Evolutionary conservation across 2,113 vertebrate species (phyloP).

Genomic region (Cichladusa arquata): DNA sequence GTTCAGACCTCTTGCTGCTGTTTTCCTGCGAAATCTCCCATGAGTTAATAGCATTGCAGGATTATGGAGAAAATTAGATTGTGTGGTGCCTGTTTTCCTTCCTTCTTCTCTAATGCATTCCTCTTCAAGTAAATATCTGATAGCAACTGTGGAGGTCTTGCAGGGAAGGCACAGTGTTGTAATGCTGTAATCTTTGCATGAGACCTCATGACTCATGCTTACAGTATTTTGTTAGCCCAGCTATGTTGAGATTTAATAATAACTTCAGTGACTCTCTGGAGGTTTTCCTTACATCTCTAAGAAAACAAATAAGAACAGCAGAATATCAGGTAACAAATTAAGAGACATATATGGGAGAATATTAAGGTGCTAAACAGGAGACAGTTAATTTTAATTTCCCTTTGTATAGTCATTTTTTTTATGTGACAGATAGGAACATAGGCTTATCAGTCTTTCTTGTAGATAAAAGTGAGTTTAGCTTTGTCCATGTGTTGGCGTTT

Average conservation of each 20-base stretch:
- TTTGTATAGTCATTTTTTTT: not conserved
- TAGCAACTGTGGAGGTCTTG: not conserved
- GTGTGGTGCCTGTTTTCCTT: not conserved
- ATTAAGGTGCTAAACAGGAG: not conserved
- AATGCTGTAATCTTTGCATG: not conserved
- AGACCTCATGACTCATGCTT: slow-evolving; percentile 13
- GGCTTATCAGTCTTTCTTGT: not conserved
- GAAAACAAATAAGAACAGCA: not conserved
- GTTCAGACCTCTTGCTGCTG: not conserved
- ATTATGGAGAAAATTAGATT: not conserved
- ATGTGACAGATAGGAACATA: not conserved
- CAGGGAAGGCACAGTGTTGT: not conserved
- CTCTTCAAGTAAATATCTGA: not conserved
- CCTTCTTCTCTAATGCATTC: not conserved
- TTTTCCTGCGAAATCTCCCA: not conserved
- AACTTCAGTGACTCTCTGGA: not conserved
- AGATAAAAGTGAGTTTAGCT: not conserved
- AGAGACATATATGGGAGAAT: not conserved
- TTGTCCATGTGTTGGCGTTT: rapidly evolving
- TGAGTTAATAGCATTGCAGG: not conserved
- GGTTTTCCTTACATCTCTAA: not conserved
- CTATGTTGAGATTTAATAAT: not conserved
- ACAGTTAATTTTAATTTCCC: not conserved
- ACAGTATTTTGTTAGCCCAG: not conserved
- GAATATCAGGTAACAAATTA: not conserved